Evolutionary conservation across 2,888 invertebrate genomes (phyloP).

Genomic region (Anagyrus pseudococci): DNA sequence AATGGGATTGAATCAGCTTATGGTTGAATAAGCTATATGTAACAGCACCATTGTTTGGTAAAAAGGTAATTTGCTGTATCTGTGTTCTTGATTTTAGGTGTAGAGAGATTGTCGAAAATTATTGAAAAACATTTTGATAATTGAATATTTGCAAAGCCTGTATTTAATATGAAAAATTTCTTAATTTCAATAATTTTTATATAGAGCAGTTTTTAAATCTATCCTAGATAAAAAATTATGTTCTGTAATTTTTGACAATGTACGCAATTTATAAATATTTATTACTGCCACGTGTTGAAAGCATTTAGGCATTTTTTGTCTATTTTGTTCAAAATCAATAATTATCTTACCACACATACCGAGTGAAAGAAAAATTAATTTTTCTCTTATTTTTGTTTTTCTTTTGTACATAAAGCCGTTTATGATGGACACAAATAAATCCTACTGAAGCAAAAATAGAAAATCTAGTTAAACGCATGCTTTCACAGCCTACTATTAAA

Average conservation of each 20-base stretch:
- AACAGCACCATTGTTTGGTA: no score
- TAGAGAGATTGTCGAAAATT: neutral
- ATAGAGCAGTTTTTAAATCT: no score
- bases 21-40: no score
- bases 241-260: no score
- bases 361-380: neutral
- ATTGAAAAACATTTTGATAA: no score
- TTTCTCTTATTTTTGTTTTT: slow-evolving; percentile 4
- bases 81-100: slow-evolving; percentile 35
- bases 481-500: slow-evolving; percentile 27
- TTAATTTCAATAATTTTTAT: slow-evolving; percentile 4
- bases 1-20: neutral
- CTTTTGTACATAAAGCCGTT: slow-evolving; percentile 31
- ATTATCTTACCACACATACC: no score
- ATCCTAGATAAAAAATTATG: no score
- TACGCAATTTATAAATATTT: no score
- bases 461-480: slow-evolving; percentile 18
- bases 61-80: slow-evolving; percentile 33
- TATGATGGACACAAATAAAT: slow-evolving; percentile 9
- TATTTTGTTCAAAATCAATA: neutral
- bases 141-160: no score
- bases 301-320: slow-evolving; percentile 21
- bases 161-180: no score
- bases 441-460: slow-evolving; percentile 14
- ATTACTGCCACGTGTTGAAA: slow-evolving; percentile 34